Base-by-base conservation (phyloP, 92 coral and sea anemone genomes). In the Scolanthus callimorphus region DNA sequence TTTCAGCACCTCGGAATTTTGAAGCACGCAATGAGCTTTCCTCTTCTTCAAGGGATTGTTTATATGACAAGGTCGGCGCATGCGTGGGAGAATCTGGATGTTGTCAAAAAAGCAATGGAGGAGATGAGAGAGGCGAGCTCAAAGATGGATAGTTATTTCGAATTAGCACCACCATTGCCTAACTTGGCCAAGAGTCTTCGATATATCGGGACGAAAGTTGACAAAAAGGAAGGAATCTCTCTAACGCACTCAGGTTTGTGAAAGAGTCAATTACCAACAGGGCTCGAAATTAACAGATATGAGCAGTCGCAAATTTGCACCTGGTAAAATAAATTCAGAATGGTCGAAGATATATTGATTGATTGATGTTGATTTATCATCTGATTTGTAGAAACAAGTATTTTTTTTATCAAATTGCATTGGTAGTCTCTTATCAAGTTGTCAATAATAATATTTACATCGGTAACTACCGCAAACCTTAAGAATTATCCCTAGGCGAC, bases 11-110 rank as follows among this genome's bases (percentile, higher is more conserved):
- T 84, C 9, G 82, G 91, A 19, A 46, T 84, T 55, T 51, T 92
- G 38, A 80, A 71, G 21, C 98, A 92, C 28, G 98, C 98, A 4
- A 88, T 88, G 96, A 84, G 83, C 47, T 92, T 92, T 39, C 92
- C 90, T 17, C 72, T 66, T 46, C 60, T 71, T 3, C 98, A 92
- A 34, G 96, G 79, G 11, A 81, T 92, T 24, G 62, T 92, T 17
- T 92, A 92, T 51, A 70, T 83, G 41, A 92, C 98, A 1, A 81
- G 96, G 10, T 92, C 98, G 4, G 59, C 68, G 3, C 66, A 77
- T 65, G 78, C 69, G 30, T 67, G 79, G 11, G 98, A 92, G 78
- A 92, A 92, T 44, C 60, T 65, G 44, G 90, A 92, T 31, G 94
- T 88, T 29, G 80, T 92, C 3, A 84, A 84, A 53, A 84, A 70